Evolutionary conservation across 2,888 invertebrate species (phyloP).

Genomic region (Leptinotarsa juncta): DNA sequence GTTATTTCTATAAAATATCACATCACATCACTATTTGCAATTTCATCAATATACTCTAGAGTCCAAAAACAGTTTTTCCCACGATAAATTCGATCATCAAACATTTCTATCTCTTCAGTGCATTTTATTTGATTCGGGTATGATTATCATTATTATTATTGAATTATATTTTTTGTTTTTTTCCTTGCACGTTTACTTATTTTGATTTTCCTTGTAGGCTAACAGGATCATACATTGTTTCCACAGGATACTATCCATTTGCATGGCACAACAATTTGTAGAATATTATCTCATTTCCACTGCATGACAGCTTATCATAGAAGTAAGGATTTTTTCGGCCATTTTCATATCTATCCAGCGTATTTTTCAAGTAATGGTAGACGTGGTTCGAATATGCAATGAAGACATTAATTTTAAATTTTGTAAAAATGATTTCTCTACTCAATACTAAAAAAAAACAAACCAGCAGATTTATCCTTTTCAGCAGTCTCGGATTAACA

Average conservation of each 20-base stretch:
- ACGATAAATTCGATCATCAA: too few species aligned
- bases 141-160: neutral
- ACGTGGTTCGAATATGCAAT: too few species aligned
- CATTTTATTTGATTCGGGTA: neutral
- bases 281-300: constrained; percentile 39
- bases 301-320: constrained; percentile 48
- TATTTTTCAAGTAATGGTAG: neutral
- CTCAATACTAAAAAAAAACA: too few species aligned
- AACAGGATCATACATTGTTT: constrained; percentile 80
- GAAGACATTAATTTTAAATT: too few species aligned
- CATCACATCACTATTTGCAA: too few species aligned
- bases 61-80: too few species aligned
- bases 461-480: too few species aligned
- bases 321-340: constrained; percentile 35
- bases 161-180: constrained; percentile 51
- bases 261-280: constrained; percentile 68
- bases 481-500: too few species aligned
- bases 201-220: constrained; percentile 74
- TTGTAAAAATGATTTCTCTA: too few species aligned
- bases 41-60: too few species aligned
- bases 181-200: constrained; percentile 56
- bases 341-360: neutral
- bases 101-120: too few species aligned
- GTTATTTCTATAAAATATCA: too few species aligned
- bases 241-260: constrained; percentile 84